Percentiles rank a stretch among this genome's conserved stretches.
phyloP scores from a whole-genome alignment of 2,888 invertebrate species.

The Buathra laborator region DNA sequence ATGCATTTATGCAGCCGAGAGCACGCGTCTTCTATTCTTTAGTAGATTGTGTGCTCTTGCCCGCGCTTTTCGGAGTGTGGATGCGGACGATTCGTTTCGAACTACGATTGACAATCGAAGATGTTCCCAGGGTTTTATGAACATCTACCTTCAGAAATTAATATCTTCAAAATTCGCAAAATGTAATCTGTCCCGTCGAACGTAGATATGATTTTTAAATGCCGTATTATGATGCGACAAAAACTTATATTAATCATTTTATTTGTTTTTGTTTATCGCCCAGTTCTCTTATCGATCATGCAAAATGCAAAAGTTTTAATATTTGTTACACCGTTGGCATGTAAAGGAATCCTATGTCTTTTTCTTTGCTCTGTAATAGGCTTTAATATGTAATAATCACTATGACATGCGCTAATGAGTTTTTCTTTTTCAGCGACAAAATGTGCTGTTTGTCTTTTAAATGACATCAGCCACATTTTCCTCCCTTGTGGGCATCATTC shows the following conservation, averaged over 20 bases:
- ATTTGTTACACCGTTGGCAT: too few relatives aligned
- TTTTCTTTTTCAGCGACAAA: slow-evolving; percentile 26
- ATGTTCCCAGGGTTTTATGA: background rate
- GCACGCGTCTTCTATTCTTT: background rate
- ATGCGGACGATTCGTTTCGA: slow-evolving; percentile 12
- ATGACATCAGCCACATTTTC: slow-evolving; percentile 3
- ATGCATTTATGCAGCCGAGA: slow-evolving; percentile 34
- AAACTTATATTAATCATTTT: too few relatives aligned
- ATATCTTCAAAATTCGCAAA: too few relatives aligned
- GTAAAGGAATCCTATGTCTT: too few relatives aligned
- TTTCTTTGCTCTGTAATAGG: background rate
- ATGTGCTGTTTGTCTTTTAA: background rate
- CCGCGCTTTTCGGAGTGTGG: slow-evolving; percentile 16
- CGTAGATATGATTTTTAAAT: too few relatives aligned
- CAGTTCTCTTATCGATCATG: too few relatives aligned
- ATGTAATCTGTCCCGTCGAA: too few relatives aligned
- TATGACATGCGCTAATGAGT: slow-evolving; percentile 44
- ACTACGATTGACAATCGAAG: background rate
- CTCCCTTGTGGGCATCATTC: slow-evolving; percentile 32
- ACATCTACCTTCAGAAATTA: too few relatives aligned
- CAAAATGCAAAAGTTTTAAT: too few relatives aligned
- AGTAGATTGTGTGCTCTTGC: background rate
- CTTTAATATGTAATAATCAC: slow-evolving; percentile 3
- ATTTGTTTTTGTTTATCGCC: too few relatives aligned
- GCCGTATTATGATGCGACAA: too few relatives aligned